Evolutionary conservation across 2,888 invertebrate genomes (phyloP), one percentile per base, ranked within the genome.

Genomic region (Eupithecia tripunctaria): DNA sequence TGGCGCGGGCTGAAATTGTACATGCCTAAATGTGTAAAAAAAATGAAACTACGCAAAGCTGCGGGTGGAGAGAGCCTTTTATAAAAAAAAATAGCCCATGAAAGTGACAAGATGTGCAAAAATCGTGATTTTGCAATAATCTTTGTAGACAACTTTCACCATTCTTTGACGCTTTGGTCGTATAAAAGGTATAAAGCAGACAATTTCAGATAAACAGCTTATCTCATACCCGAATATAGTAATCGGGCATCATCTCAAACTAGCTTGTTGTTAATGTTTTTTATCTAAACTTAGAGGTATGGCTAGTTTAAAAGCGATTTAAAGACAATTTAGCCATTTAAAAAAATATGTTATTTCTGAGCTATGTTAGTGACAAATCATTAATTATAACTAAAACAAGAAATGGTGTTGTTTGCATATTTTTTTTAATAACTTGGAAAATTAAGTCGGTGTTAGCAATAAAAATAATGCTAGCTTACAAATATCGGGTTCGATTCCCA

Each of bases 201-300:
- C 87, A 87, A 88, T 90, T 91, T 88, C 81, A 89, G 86, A 89
- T 89, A 87, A 89, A 89, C 87, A 85, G 84, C 86, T 87, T 85
- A 89, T 89, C 87, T 79, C 80, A 83, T 81, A 84, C 79, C 82
- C 83, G 81, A 83, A 85, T 85, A 84, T 85, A 83, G 86, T 88
- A 87, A 89, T 90, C 88, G 84, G 82, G 80, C 84, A 85, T 87
- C 88, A 88, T 87, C 87, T 85, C 79, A 82, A 87, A 85, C 82
- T 83, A 84, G 85, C 81, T 86, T 81, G 85, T 83, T 88, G 85
- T 86, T 81, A 81, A 75, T 81, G 72, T 83, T 85, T 87, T 87
- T 85, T 82, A 77, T 82, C 79, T 80, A 71, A 72, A 62, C 63
- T 68, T 60, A 38, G 21, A 68, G 64, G 27, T 65, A 36, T 25